Evolutionary conservation across 2,113 vertebrate genomes (phyloP).

Genomic region (Albula goreensis): DNA sequence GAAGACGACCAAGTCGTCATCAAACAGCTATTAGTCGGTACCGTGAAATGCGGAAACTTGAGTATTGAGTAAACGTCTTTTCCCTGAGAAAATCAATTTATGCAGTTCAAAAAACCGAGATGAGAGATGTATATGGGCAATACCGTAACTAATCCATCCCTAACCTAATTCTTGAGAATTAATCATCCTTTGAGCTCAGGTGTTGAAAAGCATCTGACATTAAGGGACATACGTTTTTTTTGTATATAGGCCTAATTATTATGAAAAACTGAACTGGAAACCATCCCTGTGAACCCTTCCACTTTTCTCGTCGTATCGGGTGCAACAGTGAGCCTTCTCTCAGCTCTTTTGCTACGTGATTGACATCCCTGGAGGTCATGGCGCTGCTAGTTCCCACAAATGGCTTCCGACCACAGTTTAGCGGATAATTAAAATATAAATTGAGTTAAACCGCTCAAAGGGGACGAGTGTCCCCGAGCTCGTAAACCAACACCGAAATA

Average conservation of each 20-base stretch:
- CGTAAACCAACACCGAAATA: conserved; percentile 64
- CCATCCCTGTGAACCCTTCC: background rate
- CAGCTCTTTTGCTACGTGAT: conserved; percentile 52
- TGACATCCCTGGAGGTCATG: conserved; percentile 58
- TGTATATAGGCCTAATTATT: background rate
- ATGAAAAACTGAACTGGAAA: too few relatives aligned
- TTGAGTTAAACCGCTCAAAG: conserved; percentile 66
- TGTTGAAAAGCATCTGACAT: too few relatives aligned
- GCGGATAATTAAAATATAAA: conserved; percentile 78
- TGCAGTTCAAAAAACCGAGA: background rate
- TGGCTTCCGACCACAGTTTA: conserved; percentile 68
- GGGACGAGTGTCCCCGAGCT: conserved; percentile 53
- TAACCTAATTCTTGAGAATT: too few relatives aligned
- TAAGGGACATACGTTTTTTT: background rate
- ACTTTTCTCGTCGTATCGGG: background rate
- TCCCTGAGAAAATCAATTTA: background rate
- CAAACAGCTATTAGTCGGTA: too few relatives aligned
- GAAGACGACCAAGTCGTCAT: too few relatives aligned
- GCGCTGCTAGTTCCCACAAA: conserved; percentile 58
- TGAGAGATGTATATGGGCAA: background rate
- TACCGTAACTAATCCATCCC: background rate
- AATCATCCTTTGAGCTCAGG: too few relatives aligned
- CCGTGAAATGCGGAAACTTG: background rate
- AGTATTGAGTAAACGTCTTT: background rate
- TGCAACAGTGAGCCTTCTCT: background rate